phyloP scores from a whole-genome alignment of 2,888 invertebrate genomes.

The Cephus runcator region DNA sequence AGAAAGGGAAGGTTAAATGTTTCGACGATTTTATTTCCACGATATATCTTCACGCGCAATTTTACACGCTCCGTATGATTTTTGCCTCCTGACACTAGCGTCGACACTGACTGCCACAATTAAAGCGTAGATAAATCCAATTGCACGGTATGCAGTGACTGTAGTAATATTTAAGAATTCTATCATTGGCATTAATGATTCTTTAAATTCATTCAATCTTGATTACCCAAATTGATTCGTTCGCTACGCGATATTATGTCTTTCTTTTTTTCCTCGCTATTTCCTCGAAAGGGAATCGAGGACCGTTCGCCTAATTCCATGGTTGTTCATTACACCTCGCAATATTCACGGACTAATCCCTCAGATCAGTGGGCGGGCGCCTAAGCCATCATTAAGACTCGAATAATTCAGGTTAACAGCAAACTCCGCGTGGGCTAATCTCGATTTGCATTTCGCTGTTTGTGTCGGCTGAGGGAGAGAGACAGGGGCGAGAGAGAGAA shows the following conservation, averaged over 20 bases:
- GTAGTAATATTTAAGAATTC: not conserved
- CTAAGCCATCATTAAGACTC: slow-evolving; percentile 66
- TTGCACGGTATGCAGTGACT: not conserved
- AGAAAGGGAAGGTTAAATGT: slow-evolving; percentile 13
- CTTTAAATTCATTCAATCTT: not conserved
- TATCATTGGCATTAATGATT: not conserved
- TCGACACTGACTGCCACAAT: not conserved
- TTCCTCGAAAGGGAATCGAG: not conserved
- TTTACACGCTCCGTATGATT: not conserved
- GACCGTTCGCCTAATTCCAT: slow-evolving; percentile 42
- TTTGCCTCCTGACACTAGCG: not conserved
- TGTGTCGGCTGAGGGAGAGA: slow-evolving; percentile 26
- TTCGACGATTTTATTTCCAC: slow-evolving; percentile 11
- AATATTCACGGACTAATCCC: slow-evolving; percentile 65
- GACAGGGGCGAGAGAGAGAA: not conserved
- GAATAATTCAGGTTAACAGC: slow-evolving; percentile 66
- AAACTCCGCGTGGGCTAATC: slow-evolving; percentile 57
- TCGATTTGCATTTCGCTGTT: slow-evolving; percentile 64
- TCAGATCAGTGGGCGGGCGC: slow-evolving; percentile 62
- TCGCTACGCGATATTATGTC: not conserved
- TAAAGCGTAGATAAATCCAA: not conserved
- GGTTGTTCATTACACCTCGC: slow-evolving; percentile 61
- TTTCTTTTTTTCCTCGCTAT: not conserved
- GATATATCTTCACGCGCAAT: not conserved
- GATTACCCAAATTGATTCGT: not conserved